These are phyloP conservation scores for Halcyon smyrnensis DNA, from an alignment of 2,797 vertebrate species.

Conservation along the genomic window DNA sequence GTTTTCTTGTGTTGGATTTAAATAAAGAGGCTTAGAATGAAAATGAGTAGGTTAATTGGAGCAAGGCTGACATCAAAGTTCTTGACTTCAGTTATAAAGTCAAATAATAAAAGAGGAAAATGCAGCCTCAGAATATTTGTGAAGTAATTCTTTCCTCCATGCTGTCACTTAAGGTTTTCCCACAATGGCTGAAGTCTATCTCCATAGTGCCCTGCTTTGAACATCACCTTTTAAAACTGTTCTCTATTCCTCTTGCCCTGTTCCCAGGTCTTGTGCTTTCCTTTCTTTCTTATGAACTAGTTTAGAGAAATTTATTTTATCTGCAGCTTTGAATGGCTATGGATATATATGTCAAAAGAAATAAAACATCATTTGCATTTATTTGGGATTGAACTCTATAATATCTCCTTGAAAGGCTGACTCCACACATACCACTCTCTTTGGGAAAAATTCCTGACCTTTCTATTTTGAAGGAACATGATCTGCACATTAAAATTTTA, in stretches of 20 bases:
- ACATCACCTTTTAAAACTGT: neutral
- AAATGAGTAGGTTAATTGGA: neutral
- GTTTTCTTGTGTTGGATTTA: neutral
- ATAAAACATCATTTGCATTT: neutral
- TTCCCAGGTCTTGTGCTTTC: neutral
- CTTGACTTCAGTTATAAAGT: neutral
- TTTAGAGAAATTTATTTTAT: neutral
- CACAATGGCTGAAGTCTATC: neutral
- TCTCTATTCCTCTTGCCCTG: neutral
- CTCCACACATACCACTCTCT: neutral
- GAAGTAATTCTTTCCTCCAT: neutral
- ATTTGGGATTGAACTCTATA: neutral
- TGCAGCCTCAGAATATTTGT: neutral
- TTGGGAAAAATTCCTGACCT: neutral
- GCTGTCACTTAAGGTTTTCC: neutral
- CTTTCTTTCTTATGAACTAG: neutral
- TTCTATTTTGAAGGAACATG: neutral
- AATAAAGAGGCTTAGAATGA: neutral
- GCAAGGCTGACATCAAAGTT: neutral
- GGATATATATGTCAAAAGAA: neutral
- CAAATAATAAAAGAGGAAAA: neutral
- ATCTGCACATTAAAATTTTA: neutral
- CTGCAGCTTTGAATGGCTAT: neutral
- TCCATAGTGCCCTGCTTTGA: neutral
- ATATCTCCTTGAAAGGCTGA: neutral